Conservation (phyloP, 2,113 vertebrate species). For the Smithornis capensis region DNA sequence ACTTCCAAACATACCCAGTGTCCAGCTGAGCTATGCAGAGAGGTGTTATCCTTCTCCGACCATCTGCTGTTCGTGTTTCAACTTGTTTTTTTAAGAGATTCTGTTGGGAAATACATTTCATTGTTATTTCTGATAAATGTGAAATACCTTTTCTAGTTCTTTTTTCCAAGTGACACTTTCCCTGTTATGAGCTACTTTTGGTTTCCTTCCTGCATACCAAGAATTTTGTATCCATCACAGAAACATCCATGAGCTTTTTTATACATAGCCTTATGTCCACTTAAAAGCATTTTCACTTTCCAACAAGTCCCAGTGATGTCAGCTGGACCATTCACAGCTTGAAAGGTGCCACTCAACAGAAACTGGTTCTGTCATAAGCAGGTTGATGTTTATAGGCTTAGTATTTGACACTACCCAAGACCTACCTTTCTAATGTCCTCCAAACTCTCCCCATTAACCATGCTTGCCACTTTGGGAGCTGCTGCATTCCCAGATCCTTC, state of each 20-base stretch:
- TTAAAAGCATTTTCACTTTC: background rate
- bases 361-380: background rate
- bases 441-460: constrained; percentile 95
- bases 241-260: background rate
- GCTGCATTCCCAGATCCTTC: constrained; percentile 67
- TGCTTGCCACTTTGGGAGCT: constrained; percentile 86
- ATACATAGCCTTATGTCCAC: background rate
- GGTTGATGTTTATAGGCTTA: background rate
- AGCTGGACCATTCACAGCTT: background rate
- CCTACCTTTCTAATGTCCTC: constrained; percentile 96
- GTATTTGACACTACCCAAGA: background rate
- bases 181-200: background rate
- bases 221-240: background rate
- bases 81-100: constrained; percentile 99
- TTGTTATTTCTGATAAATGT: background rate
- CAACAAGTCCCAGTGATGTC: background rate
- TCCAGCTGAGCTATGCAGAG: constrained; percentile 98
- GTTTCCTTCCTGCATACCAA: background rate
- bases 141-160: background rate
- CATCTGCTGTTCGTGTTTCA: constrained; percentile 94
- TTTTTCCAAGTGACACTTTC: background rate
- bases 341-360: background rate
- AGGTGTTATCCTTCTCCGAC: constrained; percentile 93
- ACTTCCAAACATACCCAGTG: constrained; percentile 84
- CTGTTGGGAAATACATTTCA: constrained; percentile 66